A percentile compares a stretch with the other conserved stretches of the same genome.
Conservation (phyloP, 2,113 vertebrate genomes). For the cattle (Bos taurus) region DNA sequence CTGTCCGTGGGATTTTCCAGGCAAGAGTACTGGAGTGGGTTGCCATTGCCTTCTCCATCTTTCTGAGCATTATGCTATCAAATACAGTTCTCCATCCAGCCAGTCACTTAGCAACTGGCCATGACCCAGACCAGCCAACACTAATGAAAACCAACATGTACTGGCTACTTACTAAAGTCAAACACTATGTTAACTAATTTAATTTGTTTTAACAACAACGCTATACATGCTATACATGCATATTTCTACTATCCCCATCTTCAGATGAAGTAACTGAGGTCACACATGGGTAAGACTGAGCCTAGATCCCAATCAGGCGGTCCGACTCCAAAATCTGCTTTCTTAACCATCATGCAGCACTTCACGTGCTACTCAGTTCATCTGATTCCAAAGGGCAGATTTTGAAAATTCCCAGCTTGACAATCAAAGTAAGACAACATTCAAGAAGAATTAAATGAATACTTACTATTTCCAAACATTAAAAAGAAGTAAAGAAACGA, state of each 20-base stretch:
- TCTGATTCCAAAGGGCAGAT: not conserved
- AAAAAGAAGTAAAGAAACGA: not conserved
- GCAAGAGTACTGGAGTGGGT: too few species aligned
- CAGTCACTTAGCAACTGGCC: not conserved
- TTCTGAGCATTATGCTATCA: not conserved
- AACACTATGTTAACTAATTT: not conserved
- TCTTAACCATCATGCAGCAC: fast-evolving
- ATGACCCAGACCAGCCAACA: not conserved
- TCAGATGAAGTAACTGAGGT: not conserved
- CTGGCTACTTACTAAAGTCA: not conserved
- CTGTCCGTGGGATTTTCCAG: too few species aligned
- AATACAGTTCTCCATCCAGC: not conserved
- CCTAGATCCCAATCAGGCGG: not conserved
- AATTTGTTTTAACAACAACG: not conserved
- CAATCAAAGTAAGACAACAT: not conserved
- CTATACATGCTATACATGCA: not conserved
- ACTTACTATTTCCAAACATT: not conserved
- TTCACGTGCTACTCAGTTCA: not conserved
- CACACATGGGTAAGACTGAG: not conserved
- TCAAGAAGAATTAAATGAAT: not conserved
- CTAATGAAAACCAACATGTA: not conserved
- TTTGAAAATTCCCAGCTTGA: not conserved
- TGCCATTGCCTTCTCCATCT: not conserved
- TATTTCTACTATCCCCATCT: not conserved
- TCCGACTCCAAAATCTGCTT: not conserved